These are phyloP conservation scores for Synergus laeviventris DNA, from an alignment of 2,888 invertebrate species.

Conservation along the genomic window DNA sequence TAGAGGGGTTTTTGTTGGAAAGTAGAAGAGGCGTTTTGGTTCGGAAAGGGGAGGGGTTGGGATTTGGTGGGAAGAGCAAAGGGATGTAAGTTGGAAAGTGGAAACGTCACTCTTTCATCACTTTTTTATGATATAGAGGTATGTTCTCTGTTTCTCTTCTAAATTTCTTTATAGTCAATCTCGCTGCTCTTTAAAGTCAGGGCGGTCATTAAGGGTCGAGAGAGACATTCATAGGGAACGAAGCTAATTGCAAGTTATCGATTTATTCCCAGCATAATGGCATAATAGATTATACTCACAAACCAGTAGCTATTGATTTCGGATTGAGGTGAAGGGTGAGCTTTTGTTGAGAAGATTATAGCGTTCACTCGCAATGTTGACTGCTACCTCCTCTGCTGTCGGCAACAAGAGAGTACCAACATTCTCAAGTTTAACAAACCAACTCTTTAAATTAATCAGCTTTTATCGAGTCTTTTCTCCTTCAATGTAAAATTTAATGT, in stretches of 20 bases:
- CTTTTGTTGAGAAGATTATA: slow-evolving; percentile 68
- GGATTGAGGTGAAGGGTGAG: slow-evolving; percentile 63
- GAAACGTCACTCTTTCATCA: no score
- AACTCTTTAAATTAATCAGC: slow-evolving; percentile 10
- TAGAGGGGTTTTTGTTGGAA: no score
- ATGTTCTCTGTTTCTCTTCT: background rate
- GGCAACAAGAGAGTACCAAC: slow-evolving; percentile 46
- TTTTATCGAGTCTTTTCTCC: background rate
- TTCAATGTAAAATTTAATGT: background rate
- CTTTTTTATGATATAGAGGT: background rate
- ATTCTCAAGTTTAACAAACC: slow-evolving; percentile 38
- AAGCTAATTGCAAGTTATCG: slow-evolving; percentile 39
- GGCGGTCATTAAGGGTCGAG: background rate
- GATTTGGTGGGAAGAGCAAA: no score
- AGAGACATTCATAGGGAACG: slow-evolving; percentile 17
- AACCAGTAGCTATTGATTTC: slow-evolving; percentile 70
- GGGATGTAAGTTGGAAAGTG: no score
- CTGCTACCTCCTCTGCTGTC: slow-evolving; percentile 43
- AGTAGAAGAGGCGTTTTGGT: no score
- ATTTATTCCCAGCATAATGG: slow-evolving; percentile 47
- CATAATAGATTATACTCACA: slow-evolving; percentile 63
- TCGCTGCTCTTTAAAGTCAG: slow-evolving; percentile 1
- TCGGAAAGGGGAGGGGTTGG: no score
- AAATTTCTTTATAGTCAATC: background rate
- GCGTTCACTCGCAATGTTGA: slow-evolving; percentile 54